These are phyloP conservation scores for Dasypogon diadema DNA, from an alignment of 2,888 invertebrate species.

Conservation along the genomic window DNA sequence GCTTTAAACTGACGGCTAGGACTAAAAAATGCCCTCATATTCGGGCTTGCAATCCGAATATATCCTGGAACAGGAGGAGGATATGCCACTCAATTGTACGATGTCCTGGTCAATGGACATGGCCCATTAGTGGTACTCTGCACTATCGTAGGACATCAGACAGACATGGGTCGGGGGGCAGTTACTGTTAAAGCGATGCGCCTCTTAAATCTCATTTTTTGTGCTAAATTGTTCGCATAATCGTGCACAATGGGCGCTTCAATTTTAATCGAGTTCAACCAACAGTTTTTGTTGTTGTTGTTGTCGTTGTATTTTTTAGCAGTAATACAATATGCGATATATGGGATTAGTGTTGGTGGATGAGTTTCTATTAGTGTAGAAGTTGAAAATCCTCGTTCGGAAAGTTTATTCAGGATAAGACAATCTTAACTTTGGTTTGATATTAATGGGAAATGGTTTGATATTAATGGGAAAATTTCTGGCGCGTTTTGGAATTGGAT, in stretches of 20 bases:
- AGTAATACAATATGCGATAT: no score
- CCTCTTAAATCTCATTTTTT: slow-evolving; percentile 41
- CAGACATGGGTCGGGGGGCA: slow-evolving; percentile 35
- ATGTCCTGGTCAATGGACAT: slow-evolving; percentile 47
- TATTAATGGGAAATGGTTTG: no score
- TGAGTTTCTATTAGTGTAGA: no score
- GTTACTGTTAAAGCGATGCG: slow-evolving; percentile 46
- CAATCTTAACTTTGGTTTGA: no score
- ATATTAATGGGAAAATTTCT: no score
- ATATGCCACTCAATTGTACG: slow-evolving; percentile 35
- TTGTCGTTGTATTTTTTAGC: neutral
- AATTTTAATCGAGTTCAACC: slow-evolving; percentile 25
- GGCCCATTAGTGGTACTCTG: slow-evolving; percentile 46
- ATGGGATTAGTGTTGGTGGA: no score
- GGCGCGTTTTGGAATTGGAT: no score
- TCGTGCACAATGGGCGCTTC: slow-evolving; percentile 39
- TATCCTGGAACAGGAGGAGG: slow-evolving; percentile 3
- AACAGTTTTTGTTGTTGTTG: neutral
- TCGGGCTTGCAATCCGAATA: neutral
- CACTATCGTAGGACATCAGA: slow-evolving; percentile 33
- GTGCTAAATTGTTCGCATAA: slow-evolving; percentile 47
- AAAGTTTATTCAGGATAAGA: no score
- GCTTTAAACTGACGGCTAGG: slow-evolving; percentile 37
- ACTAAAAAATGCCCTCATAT: slow-evolving; percentile 6
- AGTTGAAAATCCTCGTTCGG: no score